These are phyloP conservation scores for Lophochroa leadbeateri DNA, from an alignment of 2,113 vertebrate species.

Conservation along the genomic window DNA sequence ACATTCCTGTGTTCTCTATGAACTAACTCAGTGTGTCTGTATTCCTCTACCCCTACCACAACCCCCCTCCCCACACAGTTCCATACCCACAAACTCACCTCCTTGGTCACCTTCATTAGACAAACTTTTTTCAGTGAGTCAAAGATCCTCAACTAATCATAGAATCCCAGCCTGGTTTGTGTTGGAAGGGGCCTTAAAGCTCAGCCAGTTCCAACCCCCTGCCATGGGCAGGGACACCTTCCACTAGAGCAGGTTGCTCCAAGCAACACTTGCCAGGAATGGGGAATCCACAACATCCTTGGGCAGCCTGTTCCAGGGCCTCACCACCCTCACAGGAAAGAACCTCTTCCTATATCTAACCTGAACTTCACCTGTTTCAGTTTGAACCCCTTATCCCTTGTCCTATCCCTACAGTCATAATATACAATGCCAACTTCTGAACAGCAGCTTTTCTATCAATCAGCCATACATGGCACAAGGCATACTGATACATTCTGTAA, in stretches of 20 bases:
- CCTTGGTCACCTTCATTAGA: not conserved
- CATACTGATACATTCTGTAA: not conserved
- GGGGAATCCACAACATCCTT: not conserved
- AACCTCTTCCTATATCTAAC: not conserved
- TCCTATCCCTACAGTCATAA: not conserved
- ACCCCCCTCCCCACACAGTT: not conserved
- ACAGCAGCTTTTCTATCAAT: not conserved
- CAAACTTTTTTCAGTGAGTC: not conserved
- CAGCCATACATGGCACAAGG: not conserved
- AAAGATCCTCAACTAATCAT: not conserved
- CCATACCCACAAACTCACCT: accelerated
- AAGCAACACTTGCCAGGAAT: not conserved
- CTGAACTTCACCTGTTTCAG: not conserved
- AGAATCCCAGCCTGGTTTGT: not conserved
- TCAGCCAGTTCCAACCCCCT: not conserved
- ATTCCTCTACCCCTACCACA: not conserved
- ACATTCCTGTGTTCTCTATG: accelerated
- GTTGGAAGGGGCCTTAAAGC: not conserved
- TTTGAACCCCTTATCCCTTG: not conserved
- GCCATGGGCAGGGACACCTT: not conserved
- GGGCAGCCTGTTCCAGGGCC: not conserved
- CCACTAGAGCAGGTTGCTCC: not conserved
- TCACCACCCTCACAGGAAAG: not conserved
- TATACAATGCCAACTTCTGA: not conserved
- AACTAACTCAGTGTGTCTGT: accelerated